Base-by-base conservation (phyloP, 2,113 vertebrate species). In the Damaliscus lunatus region DNA sequence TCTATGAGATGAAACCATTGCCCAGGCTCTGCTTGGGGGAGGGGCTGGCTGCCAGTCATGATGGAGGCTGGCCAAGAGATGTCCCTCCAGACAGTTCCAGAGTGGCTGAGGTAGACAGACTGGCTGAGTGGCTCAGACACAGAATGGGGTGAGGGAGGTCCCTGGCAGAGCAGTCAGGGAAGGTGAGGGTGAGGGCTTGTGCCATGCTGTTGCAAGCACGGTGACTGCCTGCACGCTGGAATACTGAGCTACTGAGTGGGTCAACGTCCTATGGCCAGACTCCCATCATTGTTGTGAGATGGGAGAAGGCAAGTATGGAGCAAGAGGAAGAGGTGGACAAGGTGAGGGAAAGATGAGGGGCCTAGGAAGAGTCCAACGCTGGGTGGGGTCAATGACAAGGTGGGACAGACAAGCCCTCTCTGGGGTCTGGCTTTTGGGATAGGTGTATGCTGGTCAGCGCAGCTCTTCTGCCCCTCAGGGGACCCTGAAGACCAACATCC, bases 11-110 rank as follows among this genome's bases (percentile, higher is more conserved):
- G 9, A 82, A 87, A 78, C 55, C 29, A 36, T 4, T 3, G 60
- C 52, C 82, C 7, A 11, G 53, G 5, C 84, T 85, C 7, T 57
- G 46, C 64, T 77, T 11, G n/a, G 29, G 12, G 27, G 1, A 5
- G 16, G 48, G n/a, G 11, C 2, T 16, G 1, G 1, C 33, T 4
- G 2, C n/a, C 16, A 31, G 0, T 89, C 52, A 27, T 0, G 0
- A 17, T 9, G 21, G 4, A 40, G 17, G 62, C 29, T 9, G 8
- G 16, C 3, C 8, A 3, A 50, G 13, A 5, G 21, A 16, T 0
- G 15, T 46, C 31, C 33, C 59, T 36, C 48, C 11, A 11, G 57
- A 19, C 17, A 10, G 40, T 23, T 40, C 5, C 6, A n/a, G 80
- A 52, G 16, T 57, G 59, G 16, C 40, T 5, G 0, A 46, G 11